Percentiles rank a stretch among this genome's conserved stretches.
Evolutionary conservation across 2,113 vertebrate genomes (phyloP).

Genomic region (Anhinga rufa): DNA sequence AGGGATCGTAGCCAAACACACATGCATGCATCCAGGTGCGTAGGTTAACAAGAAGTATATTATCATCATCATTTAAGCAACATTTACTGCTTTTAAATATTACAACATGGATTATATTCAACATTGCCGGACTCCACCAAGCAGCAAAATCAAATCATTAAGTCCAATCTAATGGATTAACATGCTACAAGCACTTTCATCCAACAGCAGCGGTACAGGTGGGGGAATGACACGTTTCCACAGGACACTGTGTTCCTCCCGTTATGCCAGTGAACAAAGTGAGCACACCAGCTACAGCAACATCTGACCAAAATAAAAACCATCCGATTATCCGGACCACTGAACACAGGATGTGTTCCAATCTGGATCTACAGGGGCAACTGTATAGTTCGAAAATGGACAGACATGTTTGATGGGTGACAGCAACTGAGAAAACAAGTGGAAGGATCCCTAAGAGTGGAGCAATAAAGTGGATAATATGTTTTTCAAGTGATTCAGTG

Average conservation of each 20-base stretch:
- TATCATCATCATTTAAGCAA: not conserved
- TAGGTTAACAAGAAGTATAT: not conserved
- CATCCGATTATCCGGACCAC: too few species aligned
- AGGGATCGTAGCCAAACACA: not conserved
- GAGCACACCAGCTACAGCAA: not conserved
- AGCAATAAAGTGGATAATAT: not conserved
- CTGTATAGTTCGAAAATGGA: not conserved
- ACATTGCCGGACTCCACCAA: not conserved
- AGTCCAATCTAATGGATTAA: too few species aligned
- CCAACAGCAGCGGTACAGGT: not conserved
- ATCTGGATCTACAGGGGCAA: not conserved
- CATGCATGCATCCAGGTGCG: not conserved
- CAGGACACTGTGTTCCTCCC: not conserved
- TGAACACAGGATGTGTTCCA: accelerated
- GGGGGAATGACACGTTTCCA: accelerated
- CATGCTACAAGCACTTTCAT: too few species aligned
- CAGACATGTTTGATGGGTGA: not conserved
- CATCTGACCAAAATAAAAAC: not conserved
- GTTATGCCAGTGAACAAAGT: not conserved
- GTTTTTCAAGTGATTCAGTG: not conserved
- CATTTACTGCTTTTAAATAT: not conserved
- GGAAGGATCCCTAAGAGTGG: not conserved
- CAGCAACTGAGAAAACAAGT: not conserved
- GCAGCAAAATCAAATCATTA: not conserved
- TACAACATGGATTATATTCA: not conserved